Conservation (phyloP, 2,797 vertebrate genomes). For the Dryobates pubescens region DNA sequence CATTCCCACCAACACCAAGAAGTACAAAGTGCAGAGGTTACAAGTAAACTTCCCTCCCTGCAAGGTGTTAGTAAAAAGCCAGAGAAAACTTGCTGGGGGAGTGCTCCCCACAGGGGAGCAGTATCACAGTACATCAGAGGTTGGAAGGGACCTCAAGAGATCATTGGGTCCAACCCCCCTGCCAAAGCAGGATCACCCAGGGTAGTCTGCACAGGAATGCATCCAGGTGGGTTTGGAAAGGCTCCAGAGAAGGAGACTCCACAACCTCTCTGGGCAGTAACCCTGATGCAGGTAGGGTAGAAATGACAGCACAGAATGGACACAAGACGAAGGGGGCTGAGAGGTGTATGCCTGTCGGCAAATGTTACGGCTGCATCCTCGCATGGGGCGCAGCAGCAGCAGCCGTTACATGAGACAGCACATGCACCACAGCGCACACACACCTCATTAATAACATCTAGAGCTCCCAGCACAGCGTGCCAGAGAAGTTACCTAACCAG, state of each 20-base stretch:
- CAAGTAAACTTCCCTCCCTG: background rate
- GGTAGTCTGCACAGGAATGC: too few relatives aligned
- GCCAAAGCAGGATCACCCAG: too few relatives aligned
- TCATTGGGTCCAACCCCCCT: too few relatives aligned
- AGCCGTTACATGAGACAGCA: background rate
- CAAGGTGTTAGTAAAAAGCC: background rate
- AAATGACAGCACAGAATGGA: background rate
- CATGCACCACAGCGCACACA: background rate
- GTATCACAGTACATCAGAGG: too few relatives aligned
- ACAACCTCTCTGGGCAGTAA: background rate
- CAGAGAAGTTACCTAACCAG: slow-evolving; percentile 59
- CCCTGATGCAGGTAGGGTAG: background rate
- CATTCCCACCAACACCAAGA: background rate
- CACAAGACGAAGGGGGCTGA: background rate
- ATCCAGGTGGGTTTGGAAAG: too few relatives aligned
- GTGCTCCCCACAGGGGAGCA: too few relatives aligned
- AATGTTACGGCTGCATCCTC: background rate
- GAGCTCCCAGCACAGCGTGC: background rate
- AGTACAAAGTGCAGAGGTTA: background rate
- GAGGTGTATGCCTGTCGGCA: background rate
- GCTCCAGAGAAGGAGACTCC: too few relatives aligned
- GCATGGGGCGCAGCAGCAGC: background rate
- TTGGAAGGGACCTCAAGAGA: too few relatives aligned
- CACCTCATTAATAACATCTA: slow-evolving; percentile 41
- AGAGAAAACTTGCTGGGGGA: background rate